Conservation (phyloP, 2,113 vertebrate genomes). For the Pygathrix nemaeus region DNA sequence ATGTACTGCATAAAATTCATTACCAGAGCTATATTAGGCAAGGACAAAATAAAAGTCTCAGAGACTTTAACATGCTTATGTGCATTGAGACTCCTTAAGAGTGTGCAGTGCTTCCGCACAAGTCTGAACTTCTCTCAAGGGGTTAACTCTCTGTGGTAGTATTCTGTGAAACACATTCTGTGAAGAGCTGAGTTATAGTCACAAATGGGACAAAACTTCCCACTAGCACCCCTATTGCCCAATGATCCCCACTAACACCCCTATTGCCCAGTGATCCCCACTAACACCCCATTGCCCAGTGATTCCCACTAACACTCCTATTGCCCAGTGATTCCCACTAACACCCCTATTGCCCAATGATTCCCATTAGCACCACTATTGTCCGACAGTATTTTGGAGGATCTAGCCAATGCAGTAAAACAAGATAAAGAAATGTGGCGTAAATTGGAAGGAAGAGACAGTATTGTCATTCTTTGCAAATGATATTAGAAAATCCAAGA, state of each 20-base stretch:
- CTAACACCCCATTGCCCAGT: background rate
- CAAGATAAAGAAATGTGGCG: background rate
- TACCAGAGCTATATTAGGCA: background rate
- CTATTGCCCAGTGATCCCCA: background rate
- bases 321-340: background rate
- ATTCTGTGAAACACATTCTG: background rate
- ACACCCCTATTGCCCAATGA: background rate
- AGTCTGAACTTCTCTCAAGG: background rate
- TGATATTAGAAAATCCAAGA: constrained; percentile 30
- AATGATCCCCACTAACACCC: background rate
- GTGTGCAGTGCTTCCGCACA: background rate
- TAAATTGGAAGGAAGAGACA: background rate
- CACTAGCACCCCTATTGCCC: background rate
- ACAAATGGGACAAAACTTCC: background rate
- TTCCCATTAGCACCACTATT: background rate
- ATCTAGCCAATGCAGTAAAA: background rate
- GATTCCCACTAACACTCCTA: background rate
- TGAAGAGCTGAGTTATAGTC: background rate
- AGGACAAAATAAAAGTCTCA: background rate
- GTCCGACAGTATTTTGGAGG: background rate
- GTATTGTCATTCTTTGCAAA: background rate
- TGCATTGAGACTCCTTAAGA: background rate
- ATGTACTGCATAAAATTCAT: constrained; percentile 39
- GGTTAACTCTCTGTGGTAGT: background rate
- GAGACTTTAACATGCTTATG: background rate